Conservation (phyloP, 2,797 vertebrate genomes). For the Hyperoplus lanceolatus region DNA sequence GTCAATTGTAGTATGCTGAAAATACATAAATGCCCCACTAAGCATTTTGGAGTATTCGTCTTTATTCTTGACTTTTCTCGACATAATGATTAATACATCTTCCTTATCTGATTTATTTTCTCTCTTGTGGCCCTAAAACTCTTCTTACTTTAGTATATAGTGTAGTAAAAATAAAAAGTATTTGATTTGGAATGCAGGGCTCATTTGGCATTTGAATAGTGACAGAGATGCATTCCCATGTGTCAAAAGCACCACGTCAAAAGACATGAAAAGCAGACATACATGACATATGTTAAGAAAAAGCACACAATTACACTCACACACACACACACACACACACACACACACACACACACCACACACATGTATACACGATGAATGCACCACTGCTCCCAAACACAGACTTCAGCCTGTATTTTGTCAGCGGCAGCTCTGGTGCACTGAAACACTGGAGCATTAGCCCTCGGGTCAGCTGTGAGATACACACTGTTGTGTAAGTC, state of each 20-base stretch:
- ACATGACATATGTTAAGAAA: no score
- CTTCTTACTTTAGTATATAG: no score
- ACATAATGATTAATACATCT: no score
- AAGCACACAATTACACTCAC: neutral
- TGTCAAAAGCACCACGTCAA: neutral
- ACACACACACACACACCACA: neutral
- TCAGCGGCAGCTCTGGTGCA: conserved; percentile 46
- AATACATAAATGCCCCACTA: no score
- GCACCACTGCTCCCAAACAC: conserved; percentile 16
- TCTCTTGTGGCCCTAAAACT: no score
- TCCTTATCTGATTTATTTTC: no score
- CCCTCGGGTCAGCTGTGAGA: conserved; percentile 63
- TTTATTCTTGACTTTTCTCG: no score
- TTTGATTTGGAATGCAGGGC: no score
- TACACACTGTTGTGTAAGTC: conserved; percentile 66
- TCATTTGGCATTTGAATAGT: neutral
- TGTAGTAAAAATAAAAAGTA: no score
- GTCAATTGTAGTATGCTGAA: no score
- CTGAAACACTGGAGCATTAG: conserved; percentile 54
- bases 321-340: neutral
- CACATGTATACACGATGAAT: neutral
- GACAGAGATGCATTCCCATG: neutral
- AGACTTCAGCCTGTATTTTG: conserved; percentile 49
- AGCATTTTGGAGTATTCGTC: no score
- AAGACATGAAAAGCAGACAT: no score